phyloP scores from a whole-genome alignment of 2,888 invertebrate genomes.

The Tenthredo amoena region DNA sequence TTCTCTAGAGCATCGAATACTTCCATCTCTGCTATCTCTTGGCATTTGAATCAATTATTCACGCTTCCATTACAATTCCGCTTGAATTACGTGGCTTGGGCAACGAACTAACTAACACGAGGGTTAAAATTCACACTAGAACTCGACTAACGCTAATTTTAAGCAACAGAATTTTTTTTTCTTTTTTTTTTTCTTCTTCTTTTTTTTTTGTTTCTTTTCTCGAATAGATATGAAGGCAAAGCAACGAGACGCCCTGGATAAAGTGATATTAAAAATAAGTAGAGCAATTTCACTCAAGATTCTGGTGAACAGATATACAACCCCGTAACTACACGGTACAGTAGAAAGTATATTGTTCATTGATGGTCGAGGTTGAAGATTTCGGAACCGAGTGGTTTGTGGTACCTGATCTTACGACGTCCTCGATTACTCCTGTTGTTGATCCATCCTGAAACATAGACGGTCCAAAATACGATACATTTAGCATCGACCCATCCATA shows the following conservation, averaged over 20 bases:
- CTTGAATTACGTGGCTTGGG: conserved; percentile 28
- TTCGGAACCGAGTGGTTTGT: conserved; percentile 69
- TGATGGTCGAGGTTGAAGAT: conserved; percentile 68
- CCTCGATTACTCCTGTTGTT: conserved; percentile 58
- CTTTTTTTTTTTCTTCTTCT: not conserved
- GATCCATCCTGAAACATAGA: conserved; percentile 64
- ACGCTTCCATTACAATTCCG: conserved; percentile 2
- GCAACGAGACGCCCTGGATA: not conserved
- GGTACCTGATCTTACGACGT: conserved; percentile 71
- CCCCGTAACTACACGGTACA: conserved; percentile 69
- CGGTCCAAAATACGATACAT: not conserved
- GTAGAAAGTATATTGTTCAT: conserved; percentile 74
- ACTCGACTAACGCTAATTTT: conserved; percentile 23
- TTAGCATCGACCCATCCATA: not conserved
- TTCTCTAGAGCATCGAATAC: conserved; percentile 1
- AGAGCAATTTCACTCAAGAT: not conserved
- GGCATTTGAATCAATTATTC: conserved; percentile 4
- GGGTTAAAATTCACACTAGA: conserved; percentile 28
- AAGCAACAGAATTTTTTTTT: not conserved
- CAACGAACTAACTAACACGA: conserved; percentile 32
- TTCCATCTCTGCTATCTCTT: not conserved
- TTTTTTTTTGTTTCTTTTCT: not conserved
- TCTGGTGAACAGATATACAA: not conserved
- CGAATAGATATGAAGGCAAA: not conserved
- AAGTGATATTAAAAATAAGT: not conserved